Evolutionary conservation across 2,797 vertebrate genomes (phyloP).

Genomic region (Thaleichthys pacificus): DNA sequence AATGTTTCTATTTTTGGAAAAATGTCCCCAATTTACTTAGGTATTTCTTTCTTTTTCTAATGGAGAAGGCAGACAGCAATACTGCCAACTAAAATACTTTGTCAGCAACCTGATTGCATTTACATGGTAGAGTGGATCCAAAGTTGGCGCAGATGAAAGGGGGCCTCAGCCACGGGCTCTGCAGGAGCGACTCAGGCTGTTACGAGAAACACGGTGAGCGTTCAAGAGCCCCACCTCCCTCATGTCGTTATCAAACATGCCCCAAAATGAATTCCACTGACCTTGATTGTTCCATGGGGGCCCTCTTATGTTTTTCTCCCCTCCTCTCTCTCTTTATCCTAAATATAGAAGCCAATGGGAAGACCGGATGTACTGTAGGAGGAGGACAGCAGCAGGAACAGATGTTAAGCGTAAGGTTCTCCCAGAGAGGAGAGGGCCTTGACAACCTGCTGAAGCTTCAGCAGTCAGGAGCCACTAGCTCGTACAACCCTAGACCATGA

Average conservation of each 20-base stretch:
- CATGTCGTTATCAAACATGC: not conserved
- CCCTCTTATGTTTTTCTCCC: not conserved
- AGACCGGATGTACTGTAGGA: not conserved
- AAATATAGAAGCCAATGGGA: conserved; percentile 20
- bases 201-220: conserved; percentile 45
- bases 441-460: conserved; percentile 2
- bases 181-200: conserved; percentile 54
- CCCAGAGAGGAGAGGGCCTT: conserved; percentile 2
- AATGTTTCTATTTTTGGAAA: conserved; percentile 65
- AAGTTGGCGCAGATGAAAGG: conserved; percentile 61
- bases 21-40: conserved; percentile 33
- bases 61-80: conserved; percentile 51
- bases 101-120: conserved; percentile 71
- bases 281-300: conserved; percentile 4
- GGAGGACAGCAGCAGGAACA: conserved; percentile 17
- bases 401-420: conserved; percentile 26
- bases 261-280: not conserved
- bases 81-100: conserved; percentile 68
- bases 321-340: conserved; percentile 4
- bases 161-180: conserved; percentile 44
- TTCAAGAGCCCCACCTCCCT: conserved; percentile 43
- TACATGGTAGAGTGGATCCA: conserved; percentile 67
- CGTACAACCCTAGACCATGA: not conserved
- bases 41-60: conserved; percentile 48
- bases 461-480: not conserved